These are phyloP conservation scores for Lasioglossum leucozonium DNA, from an alignment of 2,888 invertebrate species.

Conservation along the genomic window DNA sequence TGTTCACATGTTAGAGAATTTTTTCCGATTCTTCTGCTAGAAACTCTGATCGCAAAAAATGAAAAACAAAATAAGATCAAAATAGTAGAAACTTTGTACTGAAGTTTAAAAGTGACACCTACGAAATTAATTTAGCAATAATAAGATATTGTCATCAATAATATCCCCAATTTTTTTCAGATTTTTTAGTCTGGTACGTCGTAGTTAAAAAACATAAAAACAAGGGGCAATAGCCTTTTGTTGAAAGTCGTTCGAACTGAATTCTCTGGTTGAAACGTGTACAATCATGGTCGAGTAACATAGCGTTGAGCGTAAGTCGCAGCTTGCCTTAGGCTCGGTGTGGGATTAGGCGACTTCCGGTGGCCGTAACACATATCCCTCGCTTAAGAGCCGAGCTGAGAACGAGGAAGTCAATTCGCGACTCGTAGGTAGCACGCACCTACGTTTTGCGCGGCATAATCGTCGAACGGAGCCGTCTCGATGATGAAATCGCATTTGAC, in stretches of 20 bases:
- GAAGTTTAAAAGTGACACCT: too few species aligned
- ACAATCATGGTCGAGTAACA: background rate
- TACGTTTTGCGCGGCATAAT: slow-evolving; percentile 41
- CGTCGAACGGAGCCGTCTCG: slow-evolving; percentile 22
- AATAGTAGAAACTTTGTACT: too few species aligned
- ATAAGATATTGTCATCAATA: too few species aligned
- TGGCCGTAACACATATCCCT: slow-evolving; percentile 19
- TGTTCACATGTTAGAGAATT: too few species aligned
- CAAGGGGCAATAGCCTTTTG: background rate
- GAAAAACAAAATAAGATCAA: too few species aligned
- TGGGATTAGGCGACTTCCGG: slow-evolving; percentile 41
- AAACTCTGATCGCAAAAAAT: too few species aligned
- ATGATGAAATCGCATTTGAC: slow-evolving; percentile 44
- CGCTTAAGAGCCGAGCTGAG: slow-evolving; percentile 23
- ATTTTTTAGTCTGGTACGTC: background rate
- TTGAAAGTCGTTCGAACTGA: background rate
- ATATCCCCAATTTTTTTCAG: background rate
- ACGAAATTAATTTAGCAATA: too few species aligned
- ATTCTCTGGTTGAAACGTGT: background rate
- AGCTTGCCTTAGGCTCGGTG: slow-evolving; percentile 5
- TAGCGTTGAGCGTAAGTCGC: background rate
- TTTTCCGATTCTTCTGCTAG: too few species aligned
- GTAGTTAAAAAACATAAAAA: background rate
- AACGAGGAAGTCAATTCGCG: slow-evolving; percentile 46
- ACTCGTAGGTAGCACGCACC: slow-evolving; percentile 39